Percentiles rank a stretch among this genome's conserved stretches.
Conservation (phyloP, 2,888 invertebrate species). For the Scaptomyza reducta region DNA sequence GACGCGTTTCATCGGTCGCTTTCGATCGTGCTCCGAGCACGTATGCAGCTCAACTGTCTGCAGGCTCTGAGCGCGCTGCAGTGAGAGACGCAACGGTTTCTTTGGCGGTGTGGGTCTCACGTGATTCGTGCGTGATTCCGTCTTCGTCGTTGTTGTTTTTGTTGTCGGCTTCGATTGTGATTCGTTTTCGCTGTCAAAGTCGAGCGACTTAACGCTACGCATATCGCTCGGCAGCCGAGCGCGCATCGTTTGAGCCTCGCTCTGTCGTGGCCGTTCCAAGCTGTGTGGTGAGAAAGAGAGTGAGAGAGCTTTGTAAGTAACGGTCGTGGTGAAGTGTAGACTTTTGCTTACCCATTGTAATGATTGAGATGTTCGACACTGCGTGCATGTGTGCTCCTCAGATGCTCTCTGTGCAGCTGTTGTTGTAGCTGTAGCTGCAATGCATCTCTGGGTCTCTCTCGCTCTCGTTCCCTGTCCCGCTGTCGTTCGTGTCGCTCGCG, state of each 20-base stretch:
- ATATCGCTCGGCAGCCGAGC: conserved; percentile 77
- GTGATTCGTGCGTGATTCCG: conserved; percentile 78
- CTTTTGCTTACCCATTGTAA: conserved; percentile 76
- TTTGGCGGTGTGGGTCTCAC: conserved; percentile 92
- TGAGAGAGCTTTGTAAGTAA: background rate
- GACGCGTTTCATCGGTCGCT: conserved; percentile 82
- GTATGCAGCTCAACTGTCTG: conserved; percentile 87
- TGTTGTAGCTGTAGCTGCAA: conserved; percentile 64
- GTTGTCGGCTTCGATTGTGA: conserved; percentile 61
- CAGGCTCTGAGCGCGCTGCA: conserved; percentile 93
- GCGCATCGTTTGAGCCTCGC: conserved; percentile 67
- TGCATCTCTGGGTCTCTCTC: conserved; percentile 53
- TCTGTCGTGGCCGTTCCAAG: conserved; percentile 71
- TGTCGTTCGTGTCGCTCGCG: conserved; percentile 74
- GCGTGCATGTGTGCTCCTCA: conserved; percentile 78
- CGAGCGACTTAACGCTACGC: conserved; percentile 89
- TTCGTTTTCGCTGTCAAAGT: conserved; percentile 91
- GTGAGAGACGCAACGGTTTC: conserved; percentile 91
- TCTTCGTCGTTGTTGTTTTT: conserved; percentile 13
- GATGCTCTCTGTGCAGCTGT: conserved; percentile 68
- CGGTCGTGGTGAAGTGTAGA: background rate
- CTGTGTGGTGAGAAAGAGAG: conserved; percentile 44
- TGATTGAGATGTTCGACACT: conserved; percentile 84
- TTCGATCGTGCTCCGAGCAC: conserved; percentile 79
- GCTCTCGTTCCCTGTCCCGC: conserved; percentile 41